Conservation (phyloP, 2,888 invertebrate genomes). For the Meganola albula region DNA sequence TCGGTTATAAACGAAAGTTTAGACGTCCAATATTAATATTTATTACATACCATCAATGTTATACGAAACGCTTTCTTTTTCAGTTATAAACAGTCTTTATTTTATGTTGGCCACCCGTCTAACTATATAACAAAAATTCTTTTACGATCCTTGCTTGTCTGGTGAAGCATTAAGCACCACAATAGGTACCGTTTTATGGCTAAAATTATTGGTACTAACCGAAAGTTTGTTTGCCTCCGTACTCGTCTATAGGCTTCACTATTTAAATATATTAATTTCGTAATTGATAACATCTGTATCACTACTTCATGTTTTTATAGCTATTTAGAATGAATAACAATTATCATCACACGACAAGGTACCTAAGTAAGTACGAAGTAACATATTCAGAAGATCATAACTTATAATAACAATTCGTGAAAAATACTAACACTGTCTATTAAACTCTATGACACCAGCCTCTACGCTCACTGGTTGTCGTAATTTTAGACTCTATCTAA, state of each 20-base stretch:
- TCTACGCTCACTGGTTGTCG: too few species aligned
- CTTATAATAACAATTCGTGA: too few species aligned
- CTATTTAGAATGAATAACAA: slow-evolving; percentile 21
- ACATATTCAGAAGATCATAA: too few species aligned
- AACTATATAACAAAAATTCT: slow-evolving; percentile 57
- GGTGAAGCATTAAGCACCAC: slow-evolving; percentile 39
- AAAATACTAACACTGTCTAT: too few species aligned
- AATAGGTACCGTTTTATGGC: slow-evolving; percentile 33
- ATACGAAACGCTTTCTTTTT: slow-evolving; percentile 56
- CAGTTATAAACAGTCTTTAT: slow-evolving; percentile 65
- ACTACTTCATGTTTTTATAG: slow-evolving; percentile 27
- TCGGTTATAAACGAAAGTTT: slow-evolving; percentile 59
- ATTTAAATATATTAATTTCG: slow-evolving; percentile 30
- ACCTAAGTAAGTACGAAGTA: slow-evolving; percentile 18
- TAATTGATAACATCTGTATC: slow-evolving; percentile 31
- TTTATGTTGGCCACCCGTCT: slow-evolving; percentile 65
- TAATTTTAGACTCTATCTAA: too few species aligned
- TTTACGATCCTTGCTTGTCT: slow-evolving; percentile 45
- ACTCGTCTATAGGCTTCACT: slow-evolving; percentile 25
- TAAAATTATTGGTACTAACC: slow-evolving; percentile 39
- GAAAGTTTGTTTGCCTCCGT: slow-evolving; percentile 35
- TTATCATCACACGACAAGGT: slow-evolving; percentile 18
- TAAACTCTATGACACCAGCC: too few species aligned
- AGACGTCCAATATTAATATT: slow-evolving; percentile 61
- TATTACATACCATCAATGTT: slow-evolving; percentile 57